These are phyloP conservation scores for Nansenia antarctica DNA, from an alignment of 2,113 vertebrate species.

Conservation along the genomic window DNA sequence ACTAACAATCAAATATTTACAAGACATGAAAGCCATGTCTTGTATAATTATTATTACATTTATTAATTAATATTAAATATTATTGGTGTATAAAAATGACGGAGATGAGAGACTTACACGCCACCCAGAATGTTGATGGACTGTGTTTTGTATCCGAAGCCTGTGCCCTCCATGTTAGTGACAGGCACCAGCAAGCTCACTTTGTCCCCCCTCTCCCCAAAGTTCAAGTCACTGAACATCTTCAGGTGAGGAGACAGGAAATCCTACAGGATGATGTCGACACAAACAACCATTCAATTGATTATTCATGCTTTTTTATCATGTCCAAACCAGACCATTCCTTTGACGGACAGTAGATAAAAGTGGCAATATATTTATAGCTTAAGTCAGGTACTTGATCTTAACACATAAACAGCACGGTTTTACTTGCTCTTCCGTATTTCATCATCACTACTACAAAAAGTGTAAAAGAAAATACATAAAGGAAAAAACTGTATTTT, in stretches of 20 bases:
- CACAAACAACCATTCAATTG: background rate
- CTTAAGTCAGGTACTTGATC: no score
- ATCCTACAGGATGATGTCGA: slow-evolving; percentile 67
- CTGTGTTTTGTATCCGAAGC: slow-evolving; percentile 83
- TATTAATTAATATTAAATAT: no score
- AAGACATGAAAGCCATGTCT: no score
- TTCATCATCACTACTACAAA: no score
- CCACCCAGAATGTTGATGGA: slow-evolving; percentile 86
- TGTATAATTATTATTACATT: no score
- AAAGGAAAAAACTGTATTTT: no score
- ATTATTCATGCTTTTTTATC: background rate
- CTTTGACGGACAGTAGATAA: no score
- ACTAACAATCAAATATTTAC: no score
- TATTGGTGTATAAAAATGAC: background rate
- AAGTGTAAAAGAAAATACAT: no score
- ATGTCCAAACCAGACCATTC: background rate
- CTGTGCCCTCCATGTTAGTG: slow-evolving; percentile 82
- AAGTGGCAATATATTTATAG: no score
- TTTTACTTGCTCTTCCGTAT: no score
- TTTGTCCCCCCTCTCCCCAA: slow-evolving; percentile 77
- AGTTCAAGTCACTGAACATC: slow-evolving; percentile 86
- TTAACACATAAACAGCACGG: no score
- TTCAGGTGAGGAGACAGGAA: slow-evolving; percentile 85
- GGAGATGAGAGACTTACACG: slow-evolving; percentile 83
- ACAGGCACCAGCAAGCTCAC: slow-evolving; percentile 85